A percentile compares a stretch with the other conserved stretches of the same genome.
These are phyloP conservation scores for Mirounga angustirostris DNA, from an alignment of 2,113 vertebrate species.

Conservation along the genomic window DNA sequence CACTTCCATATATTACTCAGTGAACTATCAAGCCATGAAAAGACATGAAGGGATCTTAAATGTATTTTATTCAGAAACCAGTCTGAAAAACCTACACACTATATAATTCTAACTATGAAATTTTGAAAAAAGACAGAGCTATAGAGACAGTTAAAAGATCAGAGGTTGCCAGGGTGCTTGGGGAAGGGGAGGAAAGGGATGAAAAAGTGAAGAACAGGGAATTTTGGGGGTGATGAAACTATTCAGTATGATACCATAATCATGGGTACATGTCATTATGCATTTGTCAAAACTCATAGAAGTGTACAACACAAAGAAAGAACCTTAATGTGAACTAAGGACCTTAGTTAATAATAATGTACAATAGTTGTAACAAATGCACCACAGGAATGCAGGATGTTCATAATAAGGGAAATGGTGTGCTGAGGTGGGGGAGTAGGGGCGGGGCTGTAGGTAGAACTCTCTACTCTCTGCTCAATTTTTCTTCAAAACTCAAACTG, in stretches of 20 bases:
- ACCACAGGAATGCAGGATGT: neutral
- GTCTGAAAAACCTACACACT: neutral
- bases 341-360: neutral
- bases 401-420: neutral
- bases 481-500: neutral
- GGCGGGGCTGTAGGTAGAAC: neutral
- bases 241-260: neutral
- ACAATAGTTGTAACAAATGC: neutral
- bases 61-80: neutral
- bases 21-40: neutral
- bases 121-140: neutral
- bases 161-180: neutral
- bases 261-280: neutral
- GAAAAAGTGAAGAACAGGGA: neutral
- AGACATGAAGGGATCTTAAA: neutral
- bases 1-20: neutral
- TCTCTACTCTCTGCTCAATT: neutral
- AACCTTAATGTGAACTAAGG: neutral
- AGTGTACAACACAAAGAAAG: neutral
- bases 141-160: neutral
- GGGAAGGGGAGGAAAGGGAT: neutral
- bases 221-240: neutral
- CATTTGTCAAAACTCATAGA: neutral
- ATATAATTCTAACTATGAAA: neutral
- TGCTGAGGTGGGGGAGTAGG: neutral